Base-by-base conservation (phyloP, 2,797 vertebrate species). In the Acropternis orthonyx region DNA sequence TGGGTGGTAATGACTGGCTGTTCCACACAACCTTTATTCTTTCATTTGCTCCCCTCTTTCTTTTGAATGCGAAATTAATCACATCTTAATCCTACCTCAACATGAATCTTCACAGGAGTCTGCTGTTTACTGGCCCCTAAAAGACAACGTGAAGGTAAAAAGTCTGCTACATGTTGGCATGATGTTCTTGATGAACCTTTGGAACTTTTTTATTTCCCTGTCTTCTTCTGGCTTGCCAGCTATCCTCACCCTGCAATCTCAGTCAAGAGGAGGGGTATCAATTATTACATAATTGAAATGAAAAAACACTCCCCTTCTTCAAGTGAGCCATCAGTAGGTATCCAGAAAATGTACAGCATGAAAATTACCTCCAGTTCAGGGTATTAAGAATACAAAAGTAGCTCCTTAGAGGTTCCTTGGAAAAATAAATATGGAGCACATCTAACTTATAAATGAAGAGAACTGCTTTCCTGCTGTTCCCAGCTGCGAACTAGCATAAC, bases 251-350 rank as follows among this genome's bases (percentile, higher is more conserved):
- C 30, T 86, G 12, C 24, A 61, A 3, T 73, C 44, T 67, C 66
- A 54, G 34, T 48, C 34, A 62, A 79, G 56, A 44, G 52, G 27
- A 66, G 37, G 1, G 9, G 8, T 76, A 76, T 62, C 67, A 76
- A 73, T 69, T 61, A 58, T 79, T 85, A 63, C 37, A 37, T 88
- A 78, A 75, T 71, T 79, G 63, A 84, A 62, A 75, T 62, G 55
- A 75, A 95, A 55, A 10, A 36, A 74, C 46, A 66, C 48, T 92
- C 76, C 39, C 37, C 88, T 92, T 93, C 68, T 92, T 95, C 59
- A 73, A 10, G 51, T 86, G 92, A 96, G 46, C 93, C 88, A 92
- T 56, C 48, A 88, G 24, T 44, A 79, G 80, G 72, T 90, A 89
- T 96, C 39, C 61, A 74, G 74, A 91, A 91, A 91, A 95, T 36